These are phyloP conservation scores for Folsomia candida DNA, from an alignment of 2,888 invertebrate species.

Conservation along the genomic window DNA sequence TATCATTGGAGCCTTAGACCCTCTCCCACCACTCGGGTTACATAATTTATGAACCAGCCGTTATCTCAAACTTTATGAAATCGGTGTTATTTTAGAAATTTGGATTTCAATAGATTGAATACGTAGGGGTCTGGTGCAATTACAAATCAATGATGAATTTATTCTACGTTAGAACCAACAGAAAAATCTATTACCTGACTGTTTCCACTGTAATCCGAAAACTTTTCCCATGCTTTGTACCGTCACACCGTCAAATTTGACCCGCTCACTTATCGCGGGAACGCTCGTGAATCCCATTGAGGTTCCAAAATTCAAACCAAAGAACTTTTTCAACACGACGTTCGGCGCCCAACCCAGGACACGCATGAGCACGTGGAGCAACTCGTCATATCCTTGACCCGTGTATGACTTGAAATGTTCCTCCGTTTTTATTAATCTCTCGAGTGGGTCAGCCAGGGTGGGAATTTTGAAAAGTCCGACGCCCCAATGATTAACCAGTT, in stretches of 20 bases:
- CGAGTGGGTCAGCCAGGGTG: slow-evolving; percentile 13
- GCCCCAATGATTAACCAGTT: slow-evolving; percentile 48
- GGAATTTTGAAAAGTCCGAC: slow-evolving; percentile 48
- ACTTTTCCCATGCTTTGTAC: slow-evolving; percentile 46
- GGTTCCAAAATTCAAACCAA: slow-evolving; percentile 47
- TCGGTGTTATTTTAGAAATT: too few species aligned
- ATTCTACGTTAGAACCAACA: too few species aligned
- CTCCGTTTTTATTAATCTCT: slow-evolving; percentile 38
- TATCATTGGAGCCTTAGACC: too few species aligned
- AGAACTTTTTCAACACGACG: slow-evolving; percentile 39
- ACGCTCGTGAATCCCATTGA: slow-evolving; percentile 46
- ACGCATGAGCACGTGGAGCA: slow-evolving; percentile 44
- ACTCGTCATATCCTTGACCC: slow-evolving; percentile 36
- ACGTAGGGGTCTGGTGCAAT: too few species aligned
- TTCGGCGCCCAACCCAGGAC: slow-evolving; percentile 40
- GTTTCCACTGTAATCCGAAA: slow-evolving; percentile 48
- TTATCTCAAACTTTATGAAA: too few species aligned
- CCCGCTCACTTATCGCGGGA: slow-evolving; percentile 35
- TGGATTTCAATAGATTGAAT: too few species aligned
- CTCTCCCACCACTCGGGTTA: too few species aligned
- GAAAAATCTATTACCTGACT: slow-evolving; percentile 43
- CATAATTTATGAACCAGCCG: too few species aligned
- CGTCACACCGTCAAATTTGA: slow-evolving; percentile 29
- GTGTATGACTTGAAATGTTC: slow-evolving; percentile 40
- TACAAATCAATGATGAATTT: too few species aligned